Conservation (phyloP, 2,888 invertebrate genomes). For the Horisme vitalbata region DNA sequence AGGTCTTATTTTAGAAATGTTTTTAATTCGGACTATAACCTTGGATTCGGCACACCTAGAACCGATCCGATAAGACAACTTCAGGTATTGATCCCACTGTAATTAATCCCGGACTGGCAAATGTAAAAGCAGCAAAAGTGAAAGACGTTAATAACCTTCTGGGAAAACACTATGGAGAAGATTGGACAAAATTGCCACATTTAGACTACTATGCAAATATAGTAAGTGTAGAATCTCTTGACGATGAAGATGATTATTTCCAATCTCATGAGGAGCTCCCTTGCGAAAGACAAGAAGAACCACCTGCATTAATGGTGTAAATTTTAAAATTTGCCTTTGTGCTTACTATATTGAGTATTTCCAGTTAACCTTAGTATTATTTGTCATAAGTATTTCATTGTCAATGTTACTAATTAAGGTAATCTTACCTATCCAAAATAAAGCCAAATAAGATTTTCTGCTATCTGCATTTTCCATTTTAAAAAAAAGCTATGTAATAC, state of each 20-base stretch:
- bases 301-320: neutral
- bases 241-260: neutral
- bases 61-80: neutral
- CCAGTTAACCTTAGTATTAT: neutral
- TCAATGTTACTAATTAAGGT: neutral
- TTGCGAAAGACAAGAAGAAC: neutral
- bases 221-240: neutral
- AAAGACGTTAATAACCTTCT: too few relatives aligned
- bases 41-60: neutral
- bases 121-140: too few relatives aligned
- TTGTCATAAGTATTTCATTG: neutral
- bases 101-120: too few relatives aligned
- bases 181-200: too few relatives aligned
- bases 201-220: too few relatives aligned
- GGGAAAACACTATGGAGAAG: too few relatives aligned
- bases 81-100: too few relatives aligned
- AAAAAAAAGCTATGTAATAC: neutral
- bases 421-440: neutral
- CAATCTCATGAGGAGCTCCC: neutral
- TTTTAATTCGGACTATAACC: neutral
- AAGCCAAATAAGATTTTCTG: neutral
- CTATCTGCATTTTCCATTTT: neutral
- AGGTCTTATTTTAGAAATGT: neutral
- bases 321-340: neutral
- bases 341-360: neutral